These are phyloP conservation scores for Flexamia atlantica DNA, from an alignment of 2,888 invertebrate genomes.

Conservation along the genomic window DNA sequence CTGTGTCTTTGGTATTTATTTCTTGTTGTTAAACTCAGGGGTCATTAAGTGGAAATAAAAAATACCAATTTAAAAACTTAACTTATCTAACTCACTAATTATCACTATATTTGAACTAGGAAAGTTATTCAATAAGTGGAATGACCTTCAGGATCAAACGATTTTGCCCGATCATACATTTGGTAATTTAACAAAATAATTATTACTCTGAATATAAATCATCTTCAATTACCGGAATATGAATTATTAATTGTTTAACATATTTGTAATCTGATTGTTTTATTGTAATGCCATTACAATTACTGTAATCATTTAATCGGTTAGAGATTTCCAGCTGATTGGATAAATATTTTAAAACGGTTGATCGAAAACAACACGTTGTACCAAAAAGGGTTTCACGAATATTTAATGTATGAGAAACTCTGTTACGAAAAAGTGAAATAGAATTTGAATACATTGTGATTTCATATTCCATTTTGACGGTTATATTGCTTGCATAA, in stretches of 20 bases:
- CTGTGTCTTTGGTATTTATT: too few species aligned
- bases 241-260: conserved; percentile 24
- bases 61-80: too few species aligned
- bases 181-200: too few species aligned
- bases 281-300: conserved; percentile 14
- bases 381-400: background rate
- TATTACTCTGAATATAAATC: background rate
- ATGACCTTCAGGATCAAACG: too few species aligned
- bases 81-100: too few species aligned
- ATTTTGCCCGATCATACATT: too few species aligned
- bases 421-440: conserved; percentile 6
- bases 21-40: too few species aligned
- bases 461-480: conserved; percentile 16
- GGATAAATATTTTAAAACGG: conserved; percentile 6
- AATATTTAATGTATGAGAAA: background rate
- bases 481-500: conserved; percentile 19
- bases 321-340: conserved; percentile 14
- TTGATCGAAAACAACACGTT: background rate
- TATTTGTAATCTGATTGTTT: conserved; percentile 33
- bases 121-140: too few species aligned
- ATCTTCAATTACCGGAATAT: background rate
- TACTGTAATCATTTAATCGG: conserved; percentile 20
- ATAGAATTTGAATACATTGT: conserved; percentile 15
- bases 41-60: too few species aligned
- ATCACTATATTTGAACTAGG: too few species aligned